Conservation (phyloP, 1,140 invertebrate species). For the Pinna nobilis region DNA sequence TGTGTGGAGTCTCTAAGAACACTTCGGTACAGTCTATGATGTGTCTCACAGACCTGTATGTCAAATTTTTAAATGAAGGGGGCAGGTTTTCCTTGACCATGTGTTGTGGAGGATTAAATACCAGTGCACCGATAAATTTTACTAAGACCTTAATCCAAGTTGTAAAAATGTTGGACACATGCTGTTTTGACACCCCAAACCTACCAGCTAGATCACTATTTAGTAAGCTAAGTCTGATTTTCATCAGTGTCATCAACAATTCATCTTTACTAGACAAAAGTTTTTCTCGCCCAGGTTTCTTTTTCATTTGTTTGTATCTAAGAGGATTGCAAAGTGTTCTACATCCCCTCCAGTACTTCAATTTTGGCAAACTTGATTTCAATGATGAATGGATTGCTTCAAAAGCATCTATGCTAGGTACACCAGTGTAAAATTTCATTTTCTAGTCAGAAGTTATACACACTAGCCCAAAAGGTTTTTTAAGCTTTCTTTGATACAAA, state of each 20-base stretch:
- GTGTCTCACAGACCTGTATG: background rate
- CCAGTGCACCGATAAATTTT: background rate
- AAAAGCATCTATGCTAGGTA: conserved; percentile 1
- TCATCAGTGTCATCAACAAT: conserved; percentile 5
- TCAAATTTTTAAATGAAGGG: conserved; percentile 5
- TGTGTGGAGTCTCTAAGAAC: conserved; percentile 17
- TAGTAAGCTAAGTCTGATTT: conserved; percentile 8
- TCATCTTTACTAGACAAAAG: background rate
- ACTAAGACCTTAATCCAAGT: conserved; percentile 18
- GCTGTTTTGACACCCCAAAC: too few relatives aligned
- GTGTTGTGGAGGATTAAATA: conserved; percentile 8
- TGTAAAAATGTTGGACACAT: conserved; percentile 20
- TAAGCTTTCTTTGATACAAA: background rate
- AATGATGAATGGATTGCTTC: background rate
- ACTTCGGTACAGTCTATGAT: conserved; percentile 26
- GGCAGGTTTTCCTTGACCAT: conserved; percentile 17
- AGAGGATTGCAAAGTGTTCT: conserved; percentile 6
- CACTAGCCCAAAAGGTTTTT: background rate
- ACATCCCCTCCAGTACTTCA: background rate
- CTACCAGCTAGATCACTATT: too few relatives aligned
- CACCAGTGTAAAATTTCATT: conserved; percentile 16
- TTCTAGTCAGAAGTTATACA: background rate
- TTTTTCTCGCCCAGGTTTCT: background rate
- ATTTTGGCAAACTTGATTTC: background rate
- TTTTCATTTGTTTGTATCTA: background rate